These are phyloP conservation scores for Lypha dubia DNA, from an alignment of 2,888 invertebrate genomes.

Conservation along the genomic window DNA sequence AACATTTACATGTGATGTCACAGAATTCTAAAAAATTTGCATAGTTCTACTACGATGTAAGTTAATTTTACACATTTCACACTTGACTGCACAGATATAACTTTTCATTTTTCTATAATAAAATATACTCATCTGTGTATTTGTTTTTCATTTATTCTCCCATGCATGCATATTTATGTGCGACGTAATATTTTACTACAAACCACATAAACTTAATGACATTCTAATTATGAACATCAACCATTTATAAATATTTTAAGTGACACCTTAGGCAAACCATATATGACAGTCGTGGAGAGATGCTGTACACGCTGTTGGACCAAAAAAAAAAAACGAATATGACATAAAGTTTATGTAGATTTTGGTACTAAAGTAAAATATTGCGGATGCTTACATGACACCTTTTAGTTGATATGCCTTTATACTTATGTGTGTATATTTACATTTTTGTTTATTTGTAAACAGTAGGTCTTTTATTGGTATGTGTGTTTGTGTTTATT, in stretches of 20 bases:
- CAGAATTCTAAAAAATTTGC: not conserved
- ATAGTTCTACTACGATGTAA: not conserved
- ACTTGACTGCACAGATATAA: constrained; percentile 23
- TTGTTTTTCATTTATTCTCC: not conserved
- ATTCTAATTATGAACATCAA: constrained; percentile 72
- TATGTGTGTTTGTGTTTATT: not conserved
- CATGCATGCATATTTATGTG: not conserved
- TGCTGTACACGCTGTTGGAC: not conserved
- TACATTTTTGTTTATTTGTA: not conserved
- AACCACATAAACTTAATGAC: constrained; percentile 71
- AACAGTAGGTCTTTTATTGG: not conserved
- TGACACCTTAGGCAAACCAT: constrained; percentile 67
- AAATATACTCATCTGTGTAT: not conserved
- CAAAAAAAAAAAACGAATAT: not conserved
- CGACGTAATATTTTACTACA: constrained; percentile 42
- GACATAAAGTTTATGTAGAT: constrained; percentile 27
- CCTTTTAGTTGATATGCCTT: not conserved
- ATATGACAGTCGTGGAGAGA: constrained; percentile 41
- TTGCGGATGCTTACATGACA: constrained; percentile 59
- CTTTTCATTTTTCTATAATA: not conserved
- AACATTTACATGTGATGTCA: not conserved
- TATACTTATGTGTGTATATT: not conserved
- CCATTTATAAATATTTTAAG: constrained; percentile 70
- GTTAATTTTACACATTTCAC: constrained; percentile 55
- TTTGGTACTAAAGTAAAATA: constrained; percentile 48